phyloP scores from a whole-genome alignment of 2,888 invertebrate genomes.

The Synergus laeviventris region DNA sequence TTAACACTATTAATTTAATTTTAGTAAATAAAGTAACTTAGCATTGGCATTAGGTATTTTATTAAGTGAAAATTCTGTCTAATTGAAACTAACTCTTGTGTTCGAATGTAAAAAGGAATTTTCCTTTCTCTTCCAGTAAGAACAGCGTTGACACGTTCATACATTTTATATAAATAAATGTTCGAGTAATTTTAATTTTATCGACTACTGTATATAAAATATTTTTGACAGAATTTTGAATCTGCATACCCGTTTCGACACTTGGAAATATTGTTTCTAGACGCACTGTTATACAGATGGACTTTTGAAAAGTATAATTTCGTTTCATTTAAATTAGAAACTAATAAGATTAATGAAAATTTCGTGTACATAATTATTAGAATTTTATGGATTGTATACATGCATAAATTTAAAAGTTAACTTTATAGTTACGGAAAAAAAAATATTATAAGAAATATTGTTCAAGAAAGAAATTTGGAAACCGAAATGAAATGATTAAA shows the following conservation, averaged over 20 bases:
- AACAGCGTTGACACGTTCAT: neutral
- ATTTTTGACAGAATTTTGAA: conserved; percentile 65
- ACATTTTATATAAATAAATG: conserved; percentile 26
- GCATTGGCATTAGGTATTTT: conserved; percentile 36
- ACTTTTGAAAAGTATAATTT: neutral
- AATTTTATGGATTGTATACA: neutral
- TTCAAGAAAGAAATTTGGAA: neutral
- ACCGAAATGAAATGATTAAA: conserved; percentile 40
- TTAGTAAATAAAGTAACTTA: conserved; percentile 32
- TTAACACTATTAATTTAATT: conserved; percentile 18
- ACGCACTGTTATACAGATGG: conserved; percentile 51
- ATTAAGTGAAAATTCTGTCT: neutral
- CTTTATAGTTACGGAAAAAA: neutral
- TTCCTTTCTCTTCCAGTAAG: conserved; percentile 16
- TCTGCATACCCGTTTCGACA: conserved; percentile 58
- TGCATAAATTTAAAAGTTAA: neutral
- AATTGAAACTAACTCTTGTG: conserved; percentile 18
- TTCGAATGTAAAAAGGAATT: conserved; percentile 20
- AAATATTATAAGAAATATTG: neutral
- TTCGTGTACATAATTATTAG: neutral
- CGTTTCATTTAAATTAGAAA: neutral
- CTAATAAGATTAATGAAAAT: neutral
- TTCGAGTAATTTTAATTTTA: conserved; percentile 44
- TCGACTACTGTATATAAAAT: conserved; percentile 58
- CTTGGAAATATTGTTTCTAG: conserved; percentile 48